Base-by-base conservation (phyloP, 2,797 vertebrate species). In the Fistularia tabacaria region DNA sequence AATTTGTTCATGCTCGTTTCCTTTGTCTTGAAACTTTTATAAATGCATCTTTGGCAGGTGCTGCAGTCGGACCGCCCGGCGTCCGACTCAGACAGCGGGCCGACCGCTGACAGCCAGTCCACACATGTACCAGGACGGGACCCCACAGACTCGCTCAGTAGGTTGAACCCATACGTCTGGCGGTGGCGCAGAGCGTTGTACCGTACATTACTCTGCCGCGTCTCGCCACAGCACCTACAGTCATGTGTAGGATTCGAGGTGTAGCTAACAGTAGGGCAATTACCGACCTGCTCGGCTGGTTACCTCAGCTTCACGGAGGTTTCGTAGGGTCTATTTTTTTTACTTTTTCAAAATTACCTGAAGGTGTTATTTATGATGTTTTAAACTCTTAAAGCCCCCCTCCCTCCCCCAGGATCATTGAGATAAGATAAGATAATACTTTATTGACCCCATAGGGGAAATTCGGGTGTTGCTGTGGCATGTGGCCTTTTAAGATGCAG, bases 21-120 rank as follows among this genome's bases (percentile, higher is more conserved):
- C 25, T 25, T n/a, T 25, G 25, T 25, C 5, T 2, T 2, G 25
- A 25, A 25, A 25, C 5, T 48, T 42, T 44, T 6, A 51, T 0
- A 7, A 42, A 41, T 12, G 11, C 37, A 9, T 6, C 46, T 37
- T 36, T 47, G 3, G 0, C 89, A 98, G 95, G 86, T 91, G 73
- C 77, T 94, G 54, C 91, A 90, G 9, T 85, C 89, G 66, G 96
- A 99, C 50, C 94, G 93, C 61, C 94, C 91, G 73, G 89, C 93
- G 1, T 98, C 97, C 0, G 96, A 98, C 75, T 96, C 94, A 0
- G 94, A 98, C 85, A 97, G 95, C 0, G 75, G 91, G 38, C 90
- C 87, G 0, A 82, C 83, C 8, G 86, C 87, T 0, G 94, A 97
- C 46, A 77, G 36, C 1, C 51, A 84, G 39, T 85, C 91, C 44